Conservation (phyloP, 2,113 vertebrate genomes). For the Python bivittatus region DNA sequence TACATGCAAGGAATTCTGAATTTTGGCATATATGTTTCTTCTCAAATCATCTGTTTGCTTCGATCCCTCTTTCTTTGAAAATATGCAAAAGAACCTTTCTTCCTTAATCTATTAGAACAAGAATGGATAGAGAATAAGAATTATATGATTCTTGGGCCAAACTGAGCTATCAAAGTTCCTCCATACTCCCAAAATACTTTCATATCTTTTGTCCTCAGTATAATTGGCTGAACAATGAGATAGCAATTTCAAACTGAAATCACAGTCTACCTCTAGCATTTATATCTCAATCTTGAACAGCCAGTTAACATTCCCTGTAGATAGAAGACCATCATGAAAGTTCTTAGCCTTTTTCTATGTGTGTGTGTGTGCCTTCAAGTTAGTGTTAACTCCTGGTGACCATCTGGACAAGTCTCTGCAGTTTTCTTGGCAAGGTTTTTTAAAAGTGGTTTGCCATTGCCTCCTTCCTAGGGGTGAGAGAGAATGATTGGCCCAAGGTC, state of each 20-base stretch:
- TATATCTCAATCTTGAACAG: not conserved
- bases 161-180: not conserved
- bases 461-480: not conserved
- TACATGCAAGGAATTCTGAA: not conserved
- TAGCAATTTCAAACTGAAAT: not conserved
- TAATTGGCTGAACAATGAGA: not conserved
- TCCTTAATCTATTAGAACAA: not conserved
- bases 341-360: not conserved
- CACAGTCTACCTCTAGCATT: not conserved
- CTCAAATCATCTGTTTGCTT: not conserved
- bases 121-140: not conserved
- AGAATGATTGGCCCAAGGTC: not conserved
- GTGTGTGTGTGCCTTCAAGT: not conserved
- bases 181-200: not conserved
- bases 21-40: not conserved
- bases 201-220: not conserved
- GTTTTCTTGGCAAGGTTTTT: not conserved
- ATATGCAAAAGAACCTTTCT: not conserved
- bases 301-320: not conserved
- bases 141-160: no score
- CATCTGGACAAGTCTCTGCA: not conserved
- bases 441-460: not conserved
- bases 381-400: not conserved
- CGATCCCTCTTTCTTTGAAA: not conserved
- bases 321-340: no score